Percentiles rank a stretch among this genome's conserved stretches.
Conservation (phyloP, 2,888 invertebrate genomes). For the Oscheius myriophilus region DNA sequence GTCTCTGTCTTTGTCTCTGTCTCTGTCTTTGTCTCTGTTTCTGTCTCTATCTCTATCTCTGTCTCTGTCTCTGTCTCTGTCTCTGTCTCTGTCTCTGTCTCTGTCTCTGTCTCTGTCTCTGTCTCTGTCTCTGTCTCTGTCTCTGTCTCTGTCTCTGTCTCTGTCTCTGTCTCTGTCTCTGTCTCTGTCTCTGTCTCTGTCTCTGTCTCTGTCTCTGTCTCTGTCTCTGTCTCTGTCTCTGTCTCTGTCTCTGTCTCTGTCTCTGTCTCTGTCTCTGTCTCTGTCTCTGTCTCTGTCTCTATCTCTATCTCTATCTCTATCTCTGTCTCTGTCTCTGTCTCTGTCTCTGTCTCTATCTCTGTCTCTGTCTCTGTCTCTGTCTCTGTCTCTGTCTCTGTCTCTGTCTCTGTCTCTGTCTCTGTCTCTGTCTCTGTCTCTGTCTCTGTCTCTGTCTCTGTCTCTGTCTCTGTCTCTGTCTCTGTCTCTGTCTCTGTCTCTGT, state of each 20-base stretch:
- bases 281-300: no score
- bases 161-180: constrained; percentile 15
- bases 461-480: constrained; percentile 49
- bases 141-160: no score
- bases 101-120: constrained; percentile 38
- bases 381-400: no score
- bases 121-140: constrained; percentile 33
- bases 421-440: background rate
- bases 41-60: no score
- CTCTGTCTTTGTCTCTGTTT: constrained; percentile 11
- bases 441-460: background rate
- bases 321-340: no score
- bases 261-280: background rate
- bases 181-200: background rate
- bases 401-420: constrained; percentile 17
- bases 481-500: constrained; percentile 41
- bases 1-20: constrained; percentile 58
- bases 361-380: no score
- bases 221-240: constrained; percentile 37
- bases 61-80: no score
- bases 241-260: constrained; percentile 51
- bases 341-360: constrained; percentile 51
- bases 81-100: no score
- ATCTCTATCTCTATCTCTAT: no score
- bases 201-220: background rate